These are phyloP conservation scores for Hypolimnas misippus DNA, from an alignment of 2,888 invertebrate species.

Conservation along the genomic window DNA sequence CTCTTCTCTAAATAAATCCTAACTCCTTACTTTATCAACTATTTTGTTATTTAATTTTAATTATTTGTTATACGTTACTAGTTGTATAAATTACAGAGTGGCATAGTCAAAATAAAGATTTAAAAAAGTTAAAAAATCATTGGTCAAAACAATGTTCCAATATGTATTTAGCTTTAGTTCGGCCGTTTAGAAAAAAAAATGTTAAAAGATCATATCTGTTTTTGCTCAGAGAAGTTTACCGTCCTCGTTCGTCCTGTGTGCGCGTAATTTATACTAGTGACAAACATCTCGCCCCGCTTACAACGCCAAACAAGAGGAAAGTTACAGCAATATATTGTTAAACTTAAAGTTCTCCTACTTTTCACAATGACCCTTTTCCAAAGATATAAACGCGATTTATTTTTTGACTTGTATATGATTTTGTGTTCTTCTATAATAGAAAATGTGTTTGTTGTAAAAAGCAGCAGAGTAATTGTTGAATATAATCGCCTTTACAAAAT, in stretches of 20 bases:
- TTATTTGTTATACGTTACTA: too few species aligned
- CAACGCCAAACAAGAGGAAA: constrained; percentile 43
- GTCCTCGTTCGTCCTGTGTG: constrained; percentile 28
- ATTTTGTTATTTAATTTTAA: too few species aligned
- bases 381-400: constrained; percentile 20
- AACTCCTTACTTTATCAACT: too few species aligned
- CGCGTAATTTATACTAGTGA: constrained; percentile 59
- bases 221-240: constrained; percentile 19
- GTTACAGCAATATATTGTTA: constrained; percentile 44
- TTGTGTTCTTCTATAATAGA: not conserved
- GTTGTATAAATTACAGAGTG: too few species aligned
- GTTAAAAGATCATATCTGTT: constrained; percentile 10
- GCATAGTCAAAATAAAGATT: too few species aligned
- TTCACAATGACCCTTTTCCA: constrained; percentile 35
- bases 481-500: not conserved
- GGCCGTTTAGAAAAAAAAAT: not conserved
- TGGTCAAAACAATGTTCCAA: too few species aligned
- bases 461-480: not conserved
- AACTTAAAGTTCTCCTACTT: constrained; percentile 41
- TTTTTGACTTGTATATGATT: not conserved
- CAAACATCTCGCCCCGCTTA: constrained; percentile 51
- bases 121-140: too few species aligned
- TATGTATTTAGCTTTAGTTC: too few species aligned
- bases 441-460: too few species aligned
- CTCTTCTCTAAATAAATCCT: too few species aligned